These are phyloP conservation scores for Phenganax stokvisi DNA, from an alignment of 92 coral and sea anemone genomes.

Conservation along the genomic window DNA sequence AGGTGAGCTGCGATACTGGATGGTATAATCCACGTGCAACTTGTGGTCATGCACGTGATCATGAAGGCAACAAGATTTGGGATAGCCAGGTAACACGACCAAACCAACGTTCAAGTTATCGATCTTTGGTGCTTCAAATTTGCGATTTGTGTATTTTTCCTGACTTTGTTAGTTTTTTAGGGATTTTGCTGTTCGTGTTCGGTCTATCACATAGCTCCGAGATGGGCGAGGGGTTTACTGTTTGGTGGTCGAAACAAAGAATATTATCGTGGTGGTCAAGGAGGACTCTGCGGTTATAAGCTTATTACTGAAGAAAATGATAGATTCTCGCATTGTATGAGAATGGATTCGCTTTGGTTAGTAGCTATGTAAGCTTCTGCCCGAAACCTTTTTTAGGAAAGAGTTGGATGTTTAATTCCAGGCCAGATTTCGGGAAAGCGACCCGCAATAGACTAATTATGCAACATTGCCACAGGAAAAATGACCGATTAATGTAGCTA, in stretches of 20 bases:
- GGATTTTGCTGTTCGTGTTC: conserved; percentile 92
- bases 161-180: conserved; percentile 25
- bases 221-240: conserved; percentile 36
- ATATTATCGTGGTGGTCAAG: conserved; percentile 35
- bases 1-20: conserved; percentile 68
- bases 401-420: no score
- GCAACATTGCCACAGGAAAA: no score
- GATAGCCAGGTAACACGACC: conserved; percentile 72
- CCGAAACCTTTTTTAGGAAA: not conserved
- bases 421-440: no score
- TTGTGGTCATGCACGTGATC: conserved; percentile 71
- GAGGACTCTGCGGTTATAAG: conserved; percentile 25
- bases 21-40: conserved; percentile 55
- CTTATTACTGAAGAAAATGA: conserved; percentile 7
- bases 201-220: conserved; percentile 70
- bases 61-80: conserved; percentile 74
- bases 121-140: not conserved
- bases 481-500: no score
- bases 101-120: not conserved
- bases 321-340: conserved; percentile 70
- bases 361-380: not conserved
- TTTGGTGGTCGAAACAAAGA: not conserved
- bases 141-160: not conserved
- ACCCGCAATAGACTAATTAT: no score
- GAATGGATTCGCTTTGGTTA: conserved; percentile 80